Evolutionary conservation across 92 coral and sea anemone genomes (phyloP).

Genomic region (Zoanthus sansibaricus): DNA sequence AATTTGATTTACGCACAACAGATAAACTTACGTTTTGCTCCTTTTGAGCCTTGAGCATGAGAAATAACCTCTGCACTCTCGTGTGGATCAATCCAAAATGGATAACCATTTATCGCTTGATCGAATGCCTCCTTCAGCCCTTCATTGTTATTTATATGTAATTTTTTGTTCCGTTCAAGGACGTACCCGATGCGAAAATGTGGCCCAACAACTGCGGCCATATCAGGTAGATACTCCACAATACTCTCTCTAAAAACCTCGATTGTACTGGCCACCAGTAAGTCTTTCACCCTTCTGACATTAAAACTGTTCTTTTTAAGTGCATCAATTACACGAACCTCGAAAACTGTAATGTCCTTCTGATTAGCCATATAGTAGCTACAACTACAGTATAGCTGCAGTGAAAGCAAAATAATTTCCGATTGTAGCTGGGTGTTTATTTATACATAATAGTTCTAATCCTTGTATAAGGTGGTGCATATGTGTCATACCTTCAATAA

Average conservation of each 20-base stretch:
- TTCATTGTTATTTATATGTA: conserved; percentile 2
- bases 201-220: not conserved
- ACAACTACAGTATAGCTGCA: conserved; percentile 9
- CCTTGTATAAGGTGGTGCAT: not conserved
- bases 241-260: conserved; percentile 3
- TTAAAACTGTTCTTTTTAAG: conserved; percentile 11
- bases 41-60: conserved; percentile 19
- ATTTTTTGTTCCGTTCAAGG: conserved; percentile 29
- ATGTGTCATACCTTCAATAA: conserved; percentile 5
- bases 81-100: conserved; percentile 39
- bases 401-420: not conserved
- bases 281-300: conserved; percentile 12
- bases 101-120: conserved; percentile 22
- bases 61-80: conserved; percentile 20
- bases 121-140: conserved; percentile 18
- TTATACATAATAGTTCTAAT: not conserved
- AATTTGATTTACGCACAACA: conserved; percentile 8
- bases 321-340: conserved; percentile 10
- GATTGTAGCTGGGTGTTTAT: not conserved
- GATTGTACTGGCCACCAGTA: not conserved
- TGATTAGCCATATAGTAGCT: conserved; percentile 12
- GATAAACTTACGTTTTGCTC: conserved; percentile 25
- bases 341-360: not conserved
- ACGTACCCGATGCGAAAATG: conserved; percentile 25
- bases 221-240: not conserved